Evolutionary conservation across 2,113 vertebrate genomes (phyloP).

Genomic region (Chaenocephalus aceratus): DNA sequence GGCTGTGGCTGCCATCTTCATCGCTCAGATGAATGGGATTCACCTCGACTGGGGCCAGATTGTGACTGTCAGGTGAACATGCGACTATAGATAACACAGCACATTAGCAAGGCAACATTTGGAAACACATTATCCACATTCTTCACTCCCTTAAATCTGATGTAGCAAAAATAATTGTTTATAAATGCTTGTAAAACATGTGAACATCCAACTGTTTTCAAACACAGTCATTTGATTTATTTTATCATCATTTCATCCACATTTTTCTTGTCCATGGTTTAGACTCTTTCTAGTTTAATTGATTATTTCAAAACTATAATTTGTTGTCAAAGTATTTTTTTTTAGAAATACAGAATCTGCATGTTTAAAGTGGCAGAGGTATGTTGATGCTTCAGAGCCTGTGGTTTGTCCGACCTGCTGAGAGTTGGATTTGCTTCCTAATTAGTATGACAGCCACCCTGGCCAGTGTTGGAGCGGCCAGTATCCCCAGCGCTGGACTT

Average conservation of each 20-base stretch:
- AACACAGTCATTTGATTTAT: no score
- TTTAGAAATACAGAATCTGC: not conserved
- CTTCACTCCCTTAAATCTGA: not conserved
- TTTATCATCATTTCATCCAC: no score
- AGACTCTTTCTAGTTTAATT: no score
- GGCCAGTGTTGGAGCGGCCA: slow-evolving; percentile 95
- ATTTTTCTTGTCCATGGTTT: no score
- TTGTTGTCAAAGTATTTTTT: not conserved
- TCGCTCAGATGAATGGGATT: slow-evolving; percentile 98
- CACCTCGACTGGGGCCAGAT: slow-evolving; percentile 94
- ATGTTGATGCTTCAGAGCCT: not conserved
- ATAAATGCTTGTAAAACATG: not conserved
- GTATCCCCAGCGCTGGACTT: slow-evolving; percentile 95
- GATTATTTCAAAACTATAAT: not conserved
- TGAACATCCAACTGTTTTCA: no score
- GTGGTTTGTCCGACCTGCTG: slow-evolving; percentile 15
- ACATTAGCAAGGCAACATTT: not conserved
- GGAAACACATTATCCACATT: not conserved
- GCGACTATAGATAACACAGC: not conserved
- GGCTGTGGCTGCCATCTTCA: slow-evolving; percentile 98
- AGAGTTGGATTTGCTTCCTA: slow-evolving; percentile 36
- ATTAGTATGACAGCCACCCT: slow-evolving; percentile 93
- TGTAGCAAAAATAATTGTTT: not conserved
- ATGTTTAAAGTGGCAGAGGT: not conserved
- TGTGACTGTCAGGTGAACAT: slow-evolving; percentile 92